Conservation (phyloP, 2,113 vertebrate species). For the Apaloderma vittatum region DNA sequence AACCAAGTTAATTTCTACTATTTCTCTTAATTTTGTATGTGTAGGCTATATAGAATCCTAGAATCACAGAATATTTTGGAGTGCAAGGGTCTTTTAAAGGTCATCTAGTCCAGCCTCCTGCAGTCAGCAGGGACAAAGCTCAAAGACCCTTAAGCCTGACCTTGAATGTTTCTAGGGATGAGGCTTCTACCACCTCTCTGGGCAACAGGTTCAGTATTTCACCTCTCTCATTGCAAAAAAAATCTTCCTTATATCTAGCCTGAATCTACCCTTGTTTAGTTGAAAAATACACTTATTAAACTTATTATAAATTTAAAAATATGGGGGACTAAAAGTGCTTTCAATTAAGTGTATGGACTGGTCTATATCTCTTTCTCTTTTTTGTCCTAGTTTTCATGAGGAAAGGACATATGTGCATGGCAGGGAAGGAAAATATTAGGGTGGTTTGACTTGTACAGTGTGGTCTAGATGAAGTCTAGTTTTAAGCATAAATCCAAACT, state of each 20-base stretch:
- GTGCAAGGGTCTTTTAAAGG: not conserved
- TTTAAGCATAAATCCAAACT: not conserved
- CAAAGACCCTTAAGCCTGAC: rapidly evolving
- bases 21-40: not conserved
- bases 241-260: not conserved
- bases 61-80: not conserved
- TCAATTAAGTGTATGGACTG: not conserved
- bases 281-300: not conserved
- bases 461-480: not conserved
- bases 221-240: not conserved
- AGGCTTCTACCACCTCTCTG: rapidly evolving
- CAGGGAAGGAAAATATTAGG: not conserved
- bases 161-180: not conserved
- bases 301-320: not conserved
- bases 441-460: not conserved
- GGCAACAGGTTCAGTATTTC: not conserved
- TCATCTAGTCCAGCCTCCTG: rapidly evolving
- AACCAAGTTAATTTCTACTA: not conserved
- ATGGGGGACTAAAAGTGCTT: not conserved
- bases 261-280: not conserved
- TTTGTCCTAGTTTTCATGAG: not conserved
- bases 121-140: not conserved
- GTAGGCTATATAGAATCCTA: not conserved
- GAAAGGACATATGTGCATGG: not conserved
- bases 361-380: not conserved